A percentile compares a stretch with the other conserved stretches of the same genome.
Conservation (phyloP, 2,888 invertebrate genomes). For the Elmis aenea region DNA sequence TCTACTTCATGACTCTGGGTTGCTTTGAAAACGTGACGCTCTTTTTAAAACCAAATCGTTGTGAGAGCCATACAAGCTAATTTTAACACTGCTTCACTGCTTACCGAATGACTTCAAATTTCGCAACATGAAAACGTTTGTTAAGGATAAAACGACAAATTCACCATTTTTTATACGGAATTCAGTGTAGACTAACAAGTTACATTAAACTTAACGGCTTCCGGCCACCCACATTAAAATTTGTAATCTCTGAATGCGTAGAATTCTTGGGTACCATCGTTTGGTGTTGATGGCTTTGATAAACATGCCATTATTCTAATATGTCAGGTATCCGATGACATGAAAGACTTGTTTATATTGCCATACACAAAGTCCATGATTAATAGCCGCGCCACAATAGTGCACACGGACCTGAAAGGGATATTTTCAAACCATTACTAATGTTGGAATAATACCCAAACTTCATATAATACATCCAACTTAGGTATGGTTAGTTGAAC, state of each 20-base stretch:
- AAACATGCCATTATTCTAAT: conserved; percentile 47
- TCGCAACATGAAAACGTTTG: too few relatives aligned
- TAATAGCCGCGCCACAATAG: conserved; percentile 43
- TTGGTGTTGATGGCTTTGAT: conserved; percentile 49
- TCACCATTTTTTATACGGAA: too few relatives aligned
- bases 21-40: too few relatives aligned
- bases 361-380: conserved; percentile 45
- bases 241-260: conserved; percentile 30
- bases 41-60: too few relatives aligned
- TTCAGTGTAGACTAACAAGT: too few relatives aligned
- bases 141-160: too few relatives aligned
- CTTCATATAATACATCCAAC: conserved; percentile 20
- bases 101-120: too few relatives aligned
- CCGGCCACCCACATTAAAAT: conserved; percentile 38
- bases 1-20: too few relatives aligned
- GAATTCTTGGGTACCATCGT: too few relatives aligned
- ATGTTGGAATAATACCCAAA: conserved; percentile 36
- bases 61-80: too few relatives aligned
- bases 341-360: conserved; percentile 52
- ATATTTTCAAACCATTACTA: conserved; percentile 36
- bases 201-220: conserved; percentile 5
- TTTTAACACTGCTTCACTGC: too few relatives aligned
- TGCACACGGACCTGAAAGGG: conserved; percentile 32
- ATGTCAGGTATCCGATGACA: conserved; percentile 50
- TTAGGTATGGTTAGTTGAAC: conserved; percentile 27